Conservation (phyloP, 2,113 vertebrate species). For the Charadrius vociferus region DNA sequence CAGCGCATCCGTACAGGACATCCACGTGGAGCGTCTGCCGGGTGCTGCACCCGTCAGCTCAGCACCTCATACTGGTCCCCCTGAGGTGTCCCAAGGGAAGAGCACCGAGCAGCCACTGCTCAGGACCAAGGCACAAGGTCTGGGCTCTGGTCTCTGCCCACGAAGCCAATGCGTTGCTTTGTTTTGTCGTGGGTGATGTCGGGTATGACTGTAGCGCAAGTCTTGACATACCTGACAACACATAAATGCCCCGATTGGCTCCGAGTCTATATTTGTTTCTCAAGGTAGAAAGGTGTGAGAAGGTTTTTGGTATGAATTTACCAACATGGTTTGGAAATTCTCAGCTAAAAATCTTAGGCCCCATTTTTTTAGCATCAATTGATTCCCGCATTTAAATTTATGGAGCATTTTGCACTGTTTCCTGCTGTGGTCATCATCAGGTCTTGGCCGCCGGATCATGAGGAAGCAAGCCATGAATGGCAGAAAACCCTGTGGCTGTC, state of each 20-base stretch:
- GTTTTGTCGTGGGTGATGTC: neutral
- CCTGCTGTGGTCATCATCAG: constrained; percentile 79
- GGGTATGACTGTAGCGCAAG: neutral
- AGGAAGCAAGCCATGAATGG: constrained; percentile 81
- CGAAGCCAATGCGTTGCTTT: neutral
- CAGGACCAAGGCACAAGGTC: too few species aligned
- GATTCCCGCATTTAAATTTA: constrained; percentile 82
- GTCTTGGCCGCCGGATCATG: constrained; percentile 69
- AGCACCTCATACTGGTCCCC: accelerated
- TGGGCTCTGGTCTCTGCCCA: neutral
- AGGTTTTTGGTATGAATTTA: neutral
- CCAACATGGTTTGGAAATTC: constrained; percentile 20
- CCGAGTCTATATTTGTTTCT: neutral
- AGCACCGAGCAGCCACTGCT: neutral
- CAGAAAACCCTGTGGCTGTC: constrained; percentile 80
- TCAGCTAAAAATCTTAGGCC: constrained; percentile 2
- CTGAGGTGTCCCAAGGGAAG: neutral
- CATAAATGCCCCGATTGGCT: neutral
- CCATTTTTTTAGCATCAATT: constrained; percentile 64
- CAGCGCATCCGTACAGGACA: neutral
- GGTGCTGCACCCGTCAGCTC: neutral
- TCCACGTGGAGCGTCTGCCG: accelerated
- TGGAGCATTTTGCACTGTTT: constrained; percentile 77
- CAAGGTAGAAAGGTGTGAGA: neutral
- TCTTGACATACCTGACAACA: neutral